Base-by-base conservation (phyloP, 2,888 invertebrate species). In the Dicranocentrus wangi region DNA sequence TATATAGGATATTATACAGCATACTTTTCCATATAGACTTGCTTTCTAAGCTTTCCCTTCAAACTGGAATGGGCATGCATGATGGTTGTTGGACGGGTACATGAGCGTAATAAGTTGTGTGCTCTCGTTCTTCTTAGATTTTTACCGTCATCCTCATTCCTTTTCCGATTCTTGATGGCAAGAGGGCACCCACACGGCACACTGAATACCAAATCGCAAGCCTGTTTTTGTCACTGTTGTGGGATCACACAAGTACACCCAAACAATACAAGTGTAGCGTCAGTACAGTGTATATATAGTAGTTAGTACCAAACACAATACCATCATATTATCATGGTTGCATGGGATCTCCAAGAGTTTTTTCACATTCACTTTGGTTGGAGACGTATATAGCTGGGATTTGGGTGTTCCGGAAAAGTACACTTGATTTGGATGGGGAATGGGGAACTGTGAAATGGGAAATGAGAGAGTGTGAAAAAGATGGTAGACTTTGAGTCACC, bases 131-230 rank as follows among this genome's bases (percentile, higher is more conserved):
- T 66, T 65, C 78, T 65, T 71, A 66, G 47, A 72, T 72, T 72
- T 79, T 72, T 79, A 72, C 79, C 66, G 58, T 72, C 60, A 71
- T 71, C 70, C 78, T 75, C 73, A 80, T 73, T 80, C 60, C 79
- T 73, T 68, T 73, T 69, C 80, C 72, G 47, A 80, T 69, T 71
- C 69, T 63, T 58, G 73, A 73, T 73, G 58, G 68, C 73, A 80
- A 69, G 72, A 69, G 65, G 73, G 55, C 61, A 69, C 47, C 3
- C 47, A 10, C 32, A 32, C 32, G 73, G 55, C 53, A 69, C 47
- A 10, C 47, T n/a, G 15, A 47, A 15, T 47, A 47, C n/a, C 10
- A 47, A 47, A 47, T n/a, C n/a, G 47, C n/a, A n/a, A 47, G 5
- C n/a, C 47, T 47, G 13, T 47, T 47, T 5, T 47, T 47, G 47